Percentiles rank a stretch among this genome's conserved stretches.
Conservation (phyloP, 2,113 vertebrate genomes). For the Bujurquina vittata region DNA sequence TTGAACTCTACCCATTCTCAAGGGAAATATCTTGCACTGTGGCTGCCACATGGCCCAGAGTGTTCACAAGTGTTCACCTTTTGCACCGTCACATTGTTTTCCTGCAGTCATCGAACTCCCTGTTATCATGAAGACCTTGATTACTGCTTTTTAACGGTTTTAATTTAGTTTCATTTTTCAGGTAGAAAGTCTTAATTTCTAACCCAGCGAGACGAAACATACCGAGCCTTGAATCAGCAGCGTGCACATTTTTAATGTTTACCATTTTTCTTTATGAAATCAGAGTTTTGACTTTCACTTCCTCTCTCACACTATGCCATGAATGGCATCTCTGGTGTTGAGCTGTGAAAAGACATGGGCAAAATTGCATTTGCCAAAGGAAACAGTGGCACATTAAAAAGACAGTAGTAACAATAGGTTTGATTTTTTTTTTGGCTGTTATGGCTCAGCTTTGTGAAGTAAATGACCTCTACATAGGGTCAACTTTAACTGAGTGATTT, state of each 20-base stretch:
- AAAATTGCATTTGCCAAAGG: neutral
- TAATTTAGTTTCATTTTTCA: neutral
- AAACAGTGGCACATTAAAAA: neutral
- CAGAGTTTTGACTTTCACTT: neutral
- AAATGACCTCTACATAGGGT: slow-evolving; percentile 7
- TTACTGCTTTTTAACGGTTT: neutral
- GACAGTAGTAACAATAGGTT: neutral
- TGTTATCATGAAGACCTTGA: neutral
- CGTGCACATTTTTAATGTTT: neutral
- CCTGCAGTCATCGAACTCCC: no score
- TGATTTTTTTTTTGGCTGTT: neutral
- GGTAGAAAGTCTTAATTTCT: no score
- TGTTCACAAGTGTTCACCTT: neutral
- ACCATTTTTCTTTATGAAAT: neutral
- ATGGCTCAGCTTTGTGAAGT: neutral
- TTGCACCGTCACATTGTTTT: neutral
- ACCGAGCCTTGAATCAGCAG: neutral
- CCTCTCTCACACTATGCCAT: neutral
- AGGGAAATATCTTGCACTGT: neutral
- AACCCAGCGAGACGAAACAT: no score
- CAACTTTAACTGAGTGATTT: neutral
- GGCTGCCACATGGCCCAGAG: neutral
- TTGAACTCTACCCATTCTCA: neutral
- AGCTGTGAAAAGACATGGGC: neutral
- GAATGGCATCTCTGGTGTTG: neutral